Evolutionary conservation across 2,888 invertebrate species (phyloP), one percentile per base, ranked within the genome.

Genomic region (Sphaerophoria taeniata): DNA sequence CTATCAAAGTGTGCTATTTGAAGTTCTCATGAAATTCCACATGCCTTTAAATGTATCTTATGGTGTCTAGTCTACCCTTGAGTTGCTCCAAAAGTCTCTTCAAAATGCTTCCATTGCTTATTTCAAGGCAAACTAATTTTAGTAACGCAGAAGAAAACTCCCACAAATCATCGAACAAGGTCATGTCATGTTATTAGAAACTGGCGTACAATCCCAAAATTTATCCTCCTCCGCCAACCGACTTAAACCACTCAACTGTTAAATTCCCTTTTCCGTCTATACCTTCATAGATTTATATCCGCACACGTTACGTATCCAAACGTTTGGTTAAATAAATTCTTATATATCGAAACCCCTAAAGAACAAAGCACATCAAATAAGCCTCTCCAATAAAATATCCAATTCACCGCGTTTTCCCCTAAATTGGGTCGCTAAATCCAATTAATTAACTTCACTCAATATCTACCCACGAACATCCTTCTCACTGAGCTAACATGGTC

Each of bases 361-460:
- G 5, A 47, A 34, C 7, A 63, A 33, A 63, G 24, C 24, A 60
- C 5, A 63, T 9, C 6, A 11, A 65, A 63, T 47, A 34, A 34
- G 9, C 33, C 47, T 34, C 45, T 34, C 45, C 33, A 65, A 65
- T 49, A 49, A 49, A 65, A 49, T 49, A 49, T 49, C 16, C 49
- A 34, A 34, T 49, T 63, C 47, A 63, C 11, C 14, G 34, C 63
- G 14, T 63, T 49, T 36, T 36, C 65, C 67, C 14, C n/a, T 14
- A 78, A 72, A 72, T 80, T 34, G 58, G 61, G 36, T 77, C 70
- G 69, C 56, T 61, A 36, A 80, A 85, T 56, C 31, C 58, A 85
- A 85, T 81, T 85, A 72, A 85, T 80, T 84, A 75, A 53, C 70
- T 58, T 12, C 49, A 43, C 16, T 7, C 0, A 0, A 11, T 16